Evolutionary conservation across 2,113 vertebrate genomes (phyloP).

Genomic region (Emydura subglobosa): DNA sequence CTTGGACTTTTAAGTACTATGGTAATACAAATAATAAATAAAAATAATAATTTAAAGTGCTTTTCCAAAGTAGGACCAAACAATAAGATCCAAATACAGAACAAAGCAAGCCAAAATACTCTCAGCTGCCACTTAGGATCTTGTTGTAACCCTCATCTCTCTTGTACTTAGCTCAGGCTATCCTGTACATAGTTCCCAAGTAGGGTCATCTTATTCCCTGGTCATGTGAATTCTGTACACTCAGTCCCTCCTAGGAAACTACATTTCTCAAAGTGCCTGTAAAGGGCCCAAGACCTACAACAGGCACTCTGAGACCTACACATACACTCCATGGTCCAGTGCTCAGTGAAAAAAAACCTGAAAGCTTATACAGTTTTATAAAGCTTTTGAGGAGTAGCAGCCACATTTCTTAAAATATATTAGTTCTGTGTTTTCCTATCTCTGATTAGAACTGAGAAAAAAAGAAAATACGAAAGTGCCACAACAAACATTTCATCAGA

Average conservation of each 20-base stretch:
- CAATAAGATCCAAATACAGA: too few species aligned
- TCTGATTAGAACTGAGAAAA: fast-evolving
- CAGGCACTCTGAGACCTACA: not conserved
- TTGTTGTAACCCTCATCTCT: not conserved
- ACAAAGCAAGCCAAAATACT: too few species aligned
- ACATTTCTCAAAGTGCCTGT: not conserved
- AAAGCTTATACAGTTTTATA: not conserved
- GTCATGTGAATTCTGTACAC: not conserved
- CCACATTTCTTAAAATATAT: not conserved
- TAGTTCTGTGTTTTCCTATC: not conserved
- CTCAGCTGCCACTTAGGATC: not conserved
- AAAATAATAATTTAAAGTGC: too few species aligned
- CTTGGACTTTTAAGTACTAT: too few species aligned
- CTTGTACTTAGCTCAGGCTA: not conserved
- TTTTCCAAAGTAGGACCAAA: too few species aligned
- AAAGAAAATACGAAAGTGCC: not conserved
- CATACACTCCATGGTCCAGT: too few species aligned
- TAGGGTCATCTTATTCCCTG: not conserved
- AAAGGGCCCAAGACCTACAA: not conserved
- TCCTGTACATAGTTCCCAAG: not conserved
- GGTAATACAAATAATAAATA: too few species aligned
- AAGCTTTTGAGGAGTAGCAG: not conserved
- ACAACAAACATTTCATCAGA: not conserved
- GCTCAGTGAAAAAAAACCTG: not conserved
- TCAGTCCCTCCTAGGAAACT: not conserved